Base-by-base conservation (phyloP, 2,113 vertebrate species). In the Meles meles region DNA sequence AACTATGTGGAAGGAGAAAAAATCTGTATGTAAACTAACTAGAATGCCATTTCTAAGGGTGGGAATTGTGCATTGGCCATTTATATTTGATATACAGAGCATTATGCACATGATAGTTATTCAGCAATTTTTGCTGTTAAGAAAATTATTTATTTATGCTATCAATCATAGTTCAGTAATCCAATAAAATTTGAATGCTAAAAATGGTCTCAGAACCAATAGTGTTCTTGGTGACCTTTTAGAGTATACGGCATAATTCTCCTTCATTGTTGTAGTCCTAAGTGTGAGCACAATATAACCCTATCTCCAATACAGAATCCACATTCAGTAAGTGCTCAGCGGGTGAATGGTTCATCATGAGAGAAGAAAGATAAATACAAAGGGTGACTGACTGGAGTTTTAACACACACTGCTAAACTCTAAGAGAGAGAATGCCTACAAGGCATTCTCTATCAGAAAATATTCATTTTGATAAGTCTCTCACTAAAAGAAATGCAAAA, bases 401-500 rank as follows among this genome's bases (percentile, higher is more conserved):
- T 79, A 69, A 59, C 7, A 44, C 21, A 61, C 12, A 80, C 27
- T 88, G 21, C 72, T 85, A 87, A 90, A 17, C 59, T 91, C 52
- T 88, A 88, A 95, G 65, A 89, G 31, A 96, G 4, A 47, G 7
- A 85, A 83, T 76, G 47, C 61, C 93, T 95, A 39, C 8, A 34
- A 97, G 61, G 39, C 74, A 96, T 94, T 90, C 20, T 91, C 17
- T 61, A 84, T 74, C 31, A 57, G 67, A 92, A 97, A 96, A 82
- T 49, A 52, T 52, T 97, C 65, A 91, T 96, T 97, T 93, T 96
- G 93, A 88, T 85, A 96, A 71, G 61, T 67, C 55, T 97, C 74
- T 67, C 79, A 85, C 91, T 63, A 93, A 93, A 93, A 80, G 59
- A 87, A 96, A 97, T 80, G 67, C 57, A 96, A 96, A 98, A 87